Conservation (phyloP, 2,113 vertebrate species). For the Chinchilla lanigera region DNA sequence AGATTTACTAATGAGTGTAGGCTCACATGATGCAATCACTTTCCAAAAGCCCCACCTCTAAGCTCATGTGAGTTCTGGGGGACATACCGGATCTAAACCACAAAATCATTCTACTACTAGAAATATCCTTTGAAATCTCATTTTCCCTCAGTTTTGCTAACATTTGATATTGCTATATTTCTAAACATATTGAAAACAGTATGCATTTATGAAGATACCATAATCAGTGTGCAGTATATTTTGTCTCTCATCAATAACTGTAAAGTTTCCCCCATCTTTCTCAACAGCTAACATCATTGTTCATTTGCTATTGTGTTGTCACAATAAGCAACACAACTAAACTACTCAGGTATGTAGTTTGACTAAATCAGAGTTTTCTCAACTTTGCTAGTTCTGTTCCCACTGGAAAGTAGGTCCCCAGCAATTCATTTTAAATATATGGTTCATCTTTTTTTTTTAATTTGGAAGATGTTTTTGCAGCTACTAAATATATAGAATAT, state of each 20-base stretch:
- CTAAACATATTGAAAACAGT: background rate
- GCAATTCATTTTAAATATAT: background rate
- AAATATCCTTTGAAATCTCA: conserved; percentile 43
- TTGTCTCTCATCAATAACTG: background rate
- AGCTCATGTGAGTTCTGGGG: no score
- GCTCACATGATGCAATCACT: no score
- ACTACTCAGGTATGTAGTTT: background rate
- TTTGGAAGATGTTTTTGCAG: background rate
- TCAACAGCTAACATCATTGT: background rate
- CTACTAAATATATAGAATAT: background rate
- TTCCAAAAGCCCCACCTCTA: no score
- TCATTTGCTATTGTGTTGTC: background rate
- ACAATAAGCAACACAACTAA: conserved; percentile 22
- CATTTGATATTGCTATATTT: conserved; percentile 42
- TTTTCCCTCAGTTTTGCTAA: conserved; percentile 48
- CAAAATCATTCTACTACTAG: background rate
- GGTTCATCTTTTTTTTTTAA: background rate
- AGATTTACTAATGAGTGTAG: no score
- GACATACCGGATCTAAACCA: no score
- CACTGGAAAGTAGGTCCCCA: background rate
- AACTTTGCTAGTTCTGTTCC: background rate
- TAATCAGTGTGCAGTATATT: background rate
- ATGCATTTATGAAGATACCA: background rate
- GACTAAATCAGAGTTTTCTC: background rate
- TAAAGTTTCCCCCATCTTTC: background rate